A percentile compares a stretch with the other conserved stretches of the same genome.
Conservation (phyloP, 2,797 vertebrate genomes). For the Coreius guichenoti region DNA sequence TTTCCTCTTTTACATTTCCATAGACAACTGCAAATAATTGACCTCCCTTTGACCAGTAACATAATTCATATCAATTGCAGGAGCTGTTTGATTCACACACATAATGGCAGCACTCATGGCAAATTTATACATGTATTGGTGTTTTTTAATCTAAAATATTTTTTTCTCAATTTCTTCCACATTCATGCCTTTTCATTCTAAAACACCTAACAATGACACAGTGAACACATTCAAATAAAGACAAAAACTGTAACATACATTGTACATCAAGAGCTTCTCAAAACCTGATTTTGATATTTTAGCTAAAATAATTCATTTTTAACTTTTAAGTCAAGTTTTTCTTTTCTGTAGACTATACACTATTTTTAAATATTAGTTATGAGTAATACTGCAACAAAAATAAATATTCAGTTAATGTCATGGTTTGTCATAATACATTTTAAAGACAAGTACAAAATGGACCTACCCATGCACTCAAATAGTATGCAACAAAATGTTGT, state of each 20-base stretch:
- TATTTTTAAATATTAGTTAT: conserved; percentile 78
- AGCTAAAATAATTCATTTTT: conserved; percentile 75
- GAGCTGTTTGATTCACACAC: conserved; percentile 41
- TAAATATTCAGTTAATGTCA: conserved; percentile 95
- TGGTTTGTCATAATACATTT: conserved; percentile 73
- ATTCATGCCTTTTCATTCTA: conserved; percentile 53
- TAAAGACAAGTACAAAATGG: conserved; percentile 45
- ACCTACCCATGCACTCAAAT: conserved; percentile 48
- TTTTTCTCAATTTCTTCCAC: conserved; percentile 29
- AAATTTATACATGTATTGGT: conserved; percentile 25
- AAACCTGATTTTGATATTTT: conserved; percentile 79
- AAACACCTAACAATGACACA: conserved; percentile 58
- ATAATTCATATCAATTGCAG: conserved; percentile 23
- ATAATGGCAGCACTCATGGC: conserved; percentile 43
- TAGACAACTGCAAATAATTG: conserved; percentile 12
- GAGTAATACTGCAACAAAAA: conserved; percentile 89
- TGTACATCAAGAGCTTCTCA: conserved; percentile 81
- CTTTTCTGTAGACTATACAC: conserved; percentile 81
- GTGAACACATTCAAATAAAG: conserved; percentile 68
- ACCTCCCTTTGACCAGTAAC: conserved; percentile 20
- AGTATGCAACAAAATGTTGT: conserved; percentile 50
- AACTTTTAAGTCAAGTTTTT: conserved; percentile 69
- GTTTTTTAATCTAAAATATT: conserved; percentile 28
- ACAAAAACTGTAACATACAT: conserved; percentile 77
- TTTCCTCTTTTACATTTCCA: conserved; percentile 36